Evolutionary conservation across 2,113 vertebrate species (phyloP), one percentile per base, ranked within the genome.

Genomic region (Tricholaema leucomelas): DNA sequence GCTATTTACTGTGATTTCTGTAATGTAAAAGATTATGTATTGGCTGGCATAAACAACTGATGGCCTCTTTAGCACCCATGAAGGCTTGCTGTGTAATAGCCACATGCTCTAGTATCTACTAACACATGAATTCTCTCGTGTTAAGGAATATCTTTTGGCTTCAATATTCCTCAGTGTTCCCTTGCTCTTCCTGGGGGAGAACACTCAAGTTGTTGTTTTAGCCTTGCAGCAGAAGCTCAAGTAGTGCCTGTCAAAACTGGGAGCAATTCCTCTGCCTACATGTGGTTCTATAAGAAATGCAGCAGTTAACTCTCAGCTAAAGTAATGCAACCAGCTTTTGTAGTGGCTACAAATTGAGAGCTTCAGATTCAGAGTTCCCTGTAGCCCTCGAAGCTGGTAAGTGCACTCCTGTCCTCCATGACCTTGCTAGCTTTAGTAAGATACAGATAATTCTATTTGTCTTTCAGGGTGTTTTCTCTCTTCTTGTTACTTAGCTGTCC

Each of bases 401-500:
- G 65, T 54, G 38, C 44, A 15, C 52, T 87, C 10, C 60, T 55
- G 54, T 67, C 48, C 61, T 66, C 60, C 56, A 89, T 76, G 73
- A n/a, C 69, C 76, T 90, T 81, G 54, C 66, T 52, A 54, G 56
- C 85, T 85, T 77, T 77, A 54, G 65, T 27, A 88, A 90, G 61
- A 74, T 35, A 64, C 65, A 35, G 79, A 74, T 92, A 85, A 83
- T 90, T 96, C 81, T 87, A 65, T 73, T 74, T 65, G 69, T 52
- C 82, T 93, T 73, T 38, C 77, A 69, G 33, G 38, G 1, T 5
- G 15, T 17, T 86, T 77, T 27, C 59, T 35, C 15, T 9, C 52
- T 17, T 17, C 0, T 83, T 92, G 30, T 44, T 91, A 63, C 72
- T 83, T 85, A 83, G 44, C 69, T 89, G 50, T 63, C 52, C 8